Percentiles rank a stretch among this genome's conserved stretches.
Evolutionary conservation across 2,797 vertebrate genomes (phyloP).

Genomic region (Lophius americanus): DNA sequence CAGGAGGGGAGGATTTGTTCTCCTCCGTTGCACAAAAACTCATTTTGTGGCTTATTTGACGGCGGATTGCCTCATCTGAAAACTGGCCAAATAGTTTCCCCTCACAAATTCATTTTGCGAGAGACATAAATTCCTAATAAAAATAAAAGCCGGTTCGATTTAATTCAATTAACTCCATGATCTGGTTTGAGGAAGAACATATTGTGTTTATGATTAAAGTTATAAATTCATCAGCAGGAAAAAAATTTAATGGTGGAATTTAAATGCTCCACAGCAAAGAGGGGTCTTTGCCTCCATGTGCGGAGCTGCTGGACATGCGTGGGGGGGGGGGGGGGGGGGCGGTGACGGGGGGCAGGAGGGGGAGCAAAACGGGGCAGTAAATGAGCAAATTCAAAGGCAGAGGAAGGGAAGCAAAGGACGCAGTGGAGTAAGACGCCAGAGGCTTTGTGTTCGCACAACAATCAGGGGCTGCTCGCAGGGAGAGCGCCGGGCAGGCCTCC

Average conservation of each 20-base stretch:
- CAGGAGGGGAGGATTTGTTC: conserved; percentile 33
- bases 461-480: conserved; percentile 57
- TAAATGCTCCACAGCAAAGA: conserved; percentile 32
- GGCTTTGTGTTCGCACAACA: conserved; percentile 77
- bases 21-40: conserved; percentile 43
- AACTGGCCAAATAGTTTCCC: too few relatives aligned
- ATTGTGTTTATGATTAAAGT: too few relatives aligned
- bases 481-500: conserved; percentile 38
- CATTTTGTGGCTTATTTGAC: conserved; percentile 8
- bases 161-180: too few relatives aligned
- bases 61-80: too few relatives aligned
- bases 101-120: too few relatives aligned
- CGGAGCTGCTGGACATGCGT: conserved; percentile 66
- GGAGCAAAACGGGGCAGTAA: conserved; percentile 79
- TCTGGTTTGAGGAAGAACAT: too few relatives aligned
- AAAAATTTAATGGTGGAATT: conserved; percentile 11
- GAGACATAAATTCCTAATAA: too few relatives aligned
- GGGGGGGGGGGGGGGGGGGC: conserved; percentile 56
- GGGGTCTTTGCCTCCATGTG: conserved; percentile 46
- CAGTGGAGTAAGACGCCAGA: conserved; percentile 80
- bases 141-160: too few relatives aligned
- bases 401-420: conserved; percentile 79
- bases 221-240: conserved; percentile 1
- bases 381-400: conserved; percentile 86
- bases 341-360: conserved; percentile 56